Percentiles rank a stretch among this genome's conserved stretches.
Evolutionary conservation across 2,113 vertebrate genomes (phyloP).

Genomic region (Podarcis muralis): DNA sequence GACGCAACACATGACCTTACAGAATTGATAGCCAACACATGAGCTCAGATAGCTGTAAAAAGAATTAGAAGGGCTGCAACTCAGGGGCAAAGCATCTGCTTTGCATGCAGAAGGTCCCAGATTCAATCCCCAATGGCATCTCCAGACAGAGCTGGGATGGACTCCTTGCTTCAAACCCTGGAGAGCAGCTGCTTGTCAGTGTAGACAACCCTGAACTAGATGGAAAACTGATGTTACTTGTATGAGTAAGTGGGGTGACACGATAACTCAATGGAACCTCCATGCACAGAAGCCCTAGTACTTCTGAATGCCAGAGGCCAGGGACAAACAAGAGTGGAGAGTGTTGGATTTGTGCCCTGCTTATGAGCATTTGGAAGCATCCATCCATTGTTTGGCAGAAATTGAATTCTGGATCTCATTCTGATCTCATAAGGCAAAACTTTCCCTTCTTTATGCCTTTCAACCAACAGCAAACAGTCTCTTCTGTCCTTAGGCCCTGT

Average conservation of each 20-base stretch:
- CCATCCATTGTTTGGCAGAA: background rate
- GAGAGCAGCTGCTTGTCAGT: no score
- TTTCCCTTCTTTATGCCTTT: background rate
- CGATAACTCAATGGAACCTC: background rate
- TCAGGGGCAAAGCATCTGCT: no score
- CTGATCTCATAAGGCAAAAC: background rate
- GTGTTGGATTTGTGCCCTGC: background rate
- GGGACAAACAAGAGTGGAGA: background rate
- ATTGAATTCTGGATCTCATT: background rate
- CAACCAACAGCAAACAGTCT: background rate
- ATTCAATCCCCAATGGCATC: no score
- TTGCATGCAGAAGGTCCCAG: no score
- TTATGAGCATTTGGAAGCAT: background rate
- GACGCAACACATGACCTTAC: background rate
- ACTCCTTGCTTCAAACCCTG: no score
- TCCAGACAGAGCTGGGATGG: no score
- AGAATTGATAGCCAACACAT: background rate
- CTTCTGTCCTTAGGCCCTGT: background rate
- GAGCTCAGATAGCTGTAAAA: background rate
- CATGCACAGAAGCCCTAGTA: background rate
- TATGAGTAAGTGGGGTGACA: no score
- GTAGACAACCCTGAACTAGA: no score
- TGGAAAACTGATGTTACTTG: no score
- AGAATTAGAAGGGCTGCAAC: background rate
- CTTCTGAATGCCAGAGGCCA: background rate